A percentile compares a stretch with the other conserved stretches of the same genome.
phyloP scores from a whole-genome alignment of 2,113 vertebrate genomes.

The Neolamprologus modestus region DNA sequence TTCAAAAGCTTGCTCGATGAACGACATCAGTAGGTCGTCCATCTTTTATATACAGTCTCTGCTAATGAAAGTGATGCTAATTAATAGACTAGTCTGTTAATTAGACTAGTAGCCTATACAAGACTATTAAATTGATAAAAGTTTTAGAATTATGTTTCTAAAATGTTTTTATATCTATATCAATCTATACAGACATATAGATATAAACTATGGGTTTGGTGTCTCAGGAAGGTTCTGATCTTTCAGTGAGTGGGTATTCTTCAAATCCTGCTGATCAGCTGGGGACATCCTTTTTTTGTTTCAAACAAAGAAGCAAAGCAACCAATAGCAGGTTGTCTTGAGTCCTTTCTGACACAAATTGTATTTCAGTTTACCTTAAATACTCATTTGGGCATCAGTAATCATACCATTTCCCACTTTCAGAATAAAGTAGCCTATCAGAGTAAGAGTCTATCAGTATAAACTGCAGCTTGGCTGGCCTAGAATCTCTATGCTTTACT shows the following conservation, averaged over 20 bases:
- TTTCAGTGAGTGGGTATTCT: background rate
- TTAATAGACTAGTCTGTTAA: background rate
- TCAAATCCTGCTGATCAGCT: background rate
- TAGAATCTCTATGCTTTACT: background rate
- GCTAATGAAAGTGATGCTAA: background rate
- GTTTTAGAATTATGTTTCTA: background rate
- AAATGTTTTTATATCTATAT: background rate
- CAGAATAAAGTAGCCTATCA: background rate
- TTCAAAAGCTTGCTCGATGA: background rate
- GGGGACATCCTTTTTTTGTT: background rate
- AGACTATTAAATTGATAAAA: background rate
- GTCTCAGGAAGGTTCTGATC: background rate
- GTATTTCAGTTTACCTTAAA: background rate
- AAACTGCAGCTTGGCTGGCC: background rate
- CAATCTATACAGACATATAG: background rate
- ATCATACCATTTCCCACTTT: conserved; percentile 27
- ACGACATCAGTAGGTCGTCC: background rate
- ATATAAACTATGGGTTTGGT: background rate
- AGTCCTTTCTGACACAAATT: background rate
- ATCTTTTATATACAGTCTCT: background rate
- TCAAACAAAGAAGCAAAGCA: background rate
- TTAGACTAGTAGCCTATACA: background rate
- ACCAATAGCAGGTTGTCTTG: background rate
- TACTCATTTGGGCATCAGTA: background rate
- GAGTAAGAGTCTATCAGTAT: background rate